Base-by-base conservation (phyloP, 2,797 vertebrate genomes). In the Oreonectes daqikongensis region DNA sequence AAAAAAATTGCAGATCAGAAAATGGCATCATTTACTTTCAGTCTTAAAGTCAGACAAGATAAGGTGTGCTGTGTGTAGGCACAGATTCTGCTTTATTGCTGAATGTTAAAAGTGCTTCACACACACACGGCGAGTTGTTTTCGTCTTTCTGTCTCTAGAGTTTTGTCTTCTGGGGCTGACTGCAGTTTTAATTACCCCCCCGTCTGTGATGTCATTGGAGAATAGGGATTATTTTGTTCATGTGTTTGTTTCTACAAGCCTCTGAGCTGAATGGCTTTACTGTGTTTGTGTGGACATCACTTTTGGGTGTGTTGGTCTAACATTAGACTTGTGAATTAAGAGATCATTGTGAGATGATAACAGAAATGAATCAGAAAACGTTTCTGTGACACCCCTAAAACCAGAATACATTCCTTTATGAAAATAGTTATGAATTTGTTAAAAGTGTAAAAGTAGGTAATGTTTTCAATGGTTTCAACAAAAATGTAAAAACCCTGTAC, bases 141-240 rank as follows among this genome's bases (percentile, higher is more conserved):
- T 75, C 12, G 12, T 75, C 10, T 57, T 59, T 35, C 24, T 30
- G 26, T 59, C 63, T 75, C 63, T 59, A 22, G 63, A 57, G 63
- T 28, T 15, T n/a, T 18, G 65, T 57, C 24, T 67, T 24, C 22
- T 67, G 50, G 26, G 46, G 18, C 24, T 11, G 14, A 18, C 0
- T 26, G 64, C 38, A 35, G 73, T 44, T 44, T 44, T 32, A 22
- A 75, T 46, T 32, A 44, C 64, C 52, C 63, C 0, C 1, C 35
- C 46, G 50, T 32, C 64, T 50, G 59, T 73, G 71, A 73, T 14
- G 66, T 69, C 66, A 69, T 18, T 18, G 20, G 26, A 24, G 14
- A 38, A 46, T 38, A 4, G 71, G 60, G 71, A 73, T 53, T 73
- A 53, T 64, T 64, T 64, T 73, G 20, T 28, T 17, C 32, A 73